Base-by-base conservation (phyloP, 2,797 vertebrate genomes). In the Manis crassicaudata region DNA sequence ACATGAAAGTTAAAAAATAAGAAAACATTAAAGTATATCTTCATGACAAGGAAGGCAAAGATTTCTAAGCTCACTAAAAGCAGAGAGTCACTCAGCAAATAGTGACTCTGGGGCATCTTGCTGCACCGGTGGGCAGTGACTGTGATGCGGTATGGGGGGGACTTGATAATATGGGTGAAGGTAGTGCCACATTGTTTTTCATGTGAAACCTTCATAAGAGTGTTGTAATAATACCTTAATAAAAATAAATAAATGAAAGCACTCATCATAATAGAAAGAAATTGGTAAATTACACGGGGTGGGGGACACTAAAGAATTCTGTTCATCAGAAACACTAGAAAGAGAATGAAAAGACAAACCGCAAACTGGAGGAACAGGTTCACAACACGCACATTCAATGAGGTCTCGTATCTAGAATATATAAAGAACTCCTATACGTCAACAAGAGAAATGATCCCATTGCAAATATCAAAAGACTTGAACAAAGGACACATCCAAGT, bases 341-440 rank as follows among this genome's bases (percentile, higher is more conserved):
- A 58, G 50, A 52, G 46, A 21, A n/a, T n/a, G 18, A 18, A n/a
- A 20, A 76, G 46, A 13, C 10, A 11, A 3, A 43, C 5, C 29
- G 18, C 72, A 4, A 32, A 23, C 46, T 4, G 35, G 52, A 75
- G 32, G 27, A n/a, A 27, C 3, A 8, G 2, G 3, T 5, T 14
- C 9, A 46, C 6, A 2, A 18, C 37, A 13, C 1, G 9, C 7
- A 3, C 4, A 1, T 10, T n/a, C 17, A 4, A 16, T 10, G 13
- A 10, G 46, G 46, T 2, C 37, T 72, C 27, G 2, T 3, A 35
- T 27, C 46, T 21, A 63, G 27, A 62, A 17, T 13, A 12, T 43
- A 3, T 13, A 35, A 46, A 60, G n/a, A 43, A 12, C 13, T 0
- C 17, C 68, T 7, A 0, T 14, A 17, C 20, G 14, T 29, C 10